phyloP scores from a whole-genome alignment of 2,797 vertebrate genomes.

The Cossypha caffra region DNA sequence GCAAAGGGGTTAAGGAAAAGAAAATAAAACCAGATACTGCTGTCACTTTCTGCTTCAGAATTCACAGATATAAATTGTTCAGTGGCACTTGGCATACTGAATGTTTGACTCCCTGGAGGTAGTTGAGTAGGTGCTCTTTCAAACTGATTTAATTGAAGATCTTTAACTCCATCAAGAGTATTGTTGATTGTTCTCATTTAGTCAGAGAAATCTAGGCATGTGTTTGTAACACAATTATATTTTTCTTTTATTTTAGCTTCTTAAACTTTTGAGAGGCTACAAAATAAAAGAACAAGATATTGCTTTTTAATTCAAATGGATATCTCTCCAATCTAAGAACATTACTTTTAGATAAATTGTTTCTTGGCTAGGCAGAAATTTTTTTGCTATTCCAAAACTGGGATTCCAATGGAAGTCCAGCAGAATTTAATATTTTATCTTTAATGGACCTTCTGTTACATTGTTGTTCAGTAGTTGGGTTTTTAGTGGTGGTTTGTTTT shows the following conservation, averaged over 20 bases:
- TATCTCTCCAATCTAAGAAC: background rate
- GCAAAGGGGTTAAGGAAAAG: background rate
- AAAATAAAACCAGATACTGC: background rate
- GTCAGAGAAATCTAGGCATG: background rate
- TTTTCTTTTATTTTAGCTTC: background rate
- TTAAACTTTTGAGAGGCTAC: background rate
- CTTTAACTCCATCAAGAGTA: background rate
- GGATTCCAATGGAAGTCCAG: fast-evolving
- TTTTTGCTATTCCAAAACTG: background rate
- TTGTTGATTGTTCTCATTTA: background rate
- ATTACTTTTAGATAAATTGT: background rate
- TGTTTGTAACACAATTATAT: background rate
- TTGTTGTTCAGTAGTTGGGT: background rate
- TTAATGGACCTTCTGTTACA: background rate
- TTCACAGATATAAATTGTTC: background rate
- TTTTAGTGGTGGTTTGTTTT: background rate
- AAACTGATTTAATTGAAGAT: background rate
- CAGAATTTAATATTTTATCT: background rate
- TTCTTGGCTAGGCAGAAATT: background rate
- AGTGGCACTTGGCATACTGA: background rate
- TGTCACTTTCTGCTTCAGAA: background rate
- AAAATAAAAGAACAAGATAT: background rate
- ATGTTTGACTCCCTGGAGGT: background rate
- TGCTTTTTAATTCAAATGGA: background rate
- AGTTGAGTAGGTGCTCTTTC: background rate